These are phyloP conservation scores for Papilio xuthus DNA, from an alignment of 1,140 invertebrate genomes.

Conservation along the genomic window DNA sequence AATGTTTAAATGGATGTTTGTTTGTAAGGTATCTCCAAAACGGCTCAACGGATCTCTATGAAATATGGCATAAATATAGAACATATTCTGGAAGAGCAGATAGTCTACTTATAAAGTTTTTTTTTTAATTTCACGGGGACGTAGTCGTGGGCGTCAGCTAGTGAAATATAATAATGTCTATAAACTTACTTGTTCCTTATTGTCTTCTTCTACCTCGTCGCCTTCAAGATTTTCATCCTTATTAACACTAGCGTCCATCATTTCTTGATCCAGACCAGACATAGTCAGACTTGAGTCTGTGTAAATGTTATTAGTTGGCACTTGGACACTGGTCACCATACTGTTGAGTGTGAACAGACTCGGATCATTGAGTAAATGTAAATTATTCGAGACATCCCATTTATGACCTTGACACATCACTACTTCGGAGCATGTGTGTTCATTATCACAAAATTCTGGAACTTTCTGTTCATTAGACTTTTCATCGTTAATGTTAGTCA, in stretches of 20 bases:
- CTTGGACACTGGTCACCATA: constrained; percentile 76
- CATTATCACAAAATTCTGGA: constrained; percentile 68
- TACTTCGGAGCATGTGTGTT: constrained; percentile 77
- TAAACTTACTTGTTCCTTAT: constrained; percentile 63
- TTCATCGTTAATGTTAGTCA: constrained; percentile 64
- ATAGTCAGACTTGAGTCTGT: constrained; percentile 81
- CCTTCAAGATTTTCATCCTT: constrained; percentile 45
- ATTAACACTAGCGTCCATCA: constrained; percentile 78
- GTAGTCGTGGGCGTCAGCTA: no score
- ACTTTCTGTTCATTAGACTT: constrained; percentile 48
- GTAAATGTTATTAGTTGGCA: constrained; percentile 70
- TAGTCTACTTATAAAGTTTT: no score
- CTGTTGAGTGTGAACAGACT: constrained; percentile 80
- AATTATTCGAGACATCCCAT: constrained; percentile 83
- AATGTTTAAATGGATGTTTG: no score
- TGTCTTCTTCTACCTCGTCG: constrained; percentile 56
- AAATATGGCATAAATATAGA: no score
- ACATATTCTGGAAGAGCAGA: no score
- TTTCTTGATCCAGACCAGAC: constrained; percentile 82
- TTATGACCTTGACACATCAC: constrained; percentile 82
- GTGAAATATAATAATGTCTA: constrained; percentile 20
- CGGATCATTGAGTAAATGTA: constrained; percentile 82
- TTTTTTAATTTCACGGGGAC: no score
- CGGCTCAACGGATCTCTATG: no score
- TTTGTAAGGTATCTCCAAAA: no score